Percentiles rank a stretch among this genome's conserved stretches.
Conservation (phyloP, 2,888 invertebrate genomes). For the Helobdella robusta region DNA sequence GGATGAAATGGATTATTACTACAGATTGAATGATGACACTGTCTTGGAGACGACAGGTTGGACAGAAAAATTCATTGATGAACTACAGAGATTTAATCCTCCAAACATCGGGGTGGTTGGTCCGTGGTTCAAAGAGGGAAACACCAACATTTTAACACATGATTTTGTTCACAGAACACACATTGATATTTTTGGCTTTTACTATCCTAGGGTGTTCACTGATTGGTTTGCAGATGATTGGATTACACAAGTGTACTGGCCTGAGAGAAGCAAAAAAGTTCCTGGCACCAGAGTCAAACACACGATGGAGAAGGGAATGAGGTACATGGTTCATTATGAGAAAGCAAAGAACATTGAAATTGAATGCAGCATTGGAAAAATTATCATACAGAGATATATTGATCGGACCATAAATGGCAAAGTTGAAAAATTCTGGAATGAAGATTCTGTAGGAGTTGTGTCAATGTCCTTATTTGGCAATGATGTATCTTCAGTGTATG, state of each 20-base stretch:
- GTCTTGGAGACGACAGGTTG: constrained; percentile 35
- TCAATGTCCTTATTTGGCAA: constrained; percentile 33
- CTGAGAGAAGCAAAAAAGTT: constrained; percentile 36
- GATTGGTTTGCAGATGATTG: constrained; percentile 61
- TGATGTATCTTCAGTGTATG: constrained; percentile 31
- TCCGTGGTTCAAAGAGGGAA: constrained; percentile 36
- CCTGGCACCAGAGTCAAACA: constrained; percentile 34
- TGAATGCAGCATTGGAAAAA: constrained; percentile 35
- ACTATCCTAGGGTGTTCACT: constrained; percentile 36
- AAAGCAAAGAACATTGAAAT: constrained; percentile 32
- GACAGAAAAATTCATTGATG: constrained; percentile 35
- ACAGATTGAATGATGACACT: constrained; percentile 36
- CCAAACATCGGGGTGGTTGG: constrained; percentile 36
- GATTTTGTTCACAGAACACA: constrained; percentile 37
- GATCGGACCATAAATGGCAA: constrained; percentile 26
- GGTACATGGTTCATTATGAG: constrained; percentile 35
- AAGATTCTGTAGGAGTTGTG: constrained; percentile 30
- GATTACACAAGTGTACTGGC: constrained; percentile 55
- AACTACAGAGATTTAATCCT: constrained; percentile 33
- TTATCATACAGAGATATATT: constrained; percentile 30
- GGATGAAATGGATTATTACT: constrained; percentile 37
- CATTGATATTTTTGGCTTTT: constrained; percentile 36
- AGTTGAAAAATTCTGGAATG: constrained; percentile 11
- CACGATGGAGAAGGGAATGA: constrained; percentile 35
- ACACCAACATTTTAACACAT: constrained; percentile 35